phyloP scores from a whole-genome alignment of 1,140 invertebrate species.

The Lucilia sericata region DNA sequence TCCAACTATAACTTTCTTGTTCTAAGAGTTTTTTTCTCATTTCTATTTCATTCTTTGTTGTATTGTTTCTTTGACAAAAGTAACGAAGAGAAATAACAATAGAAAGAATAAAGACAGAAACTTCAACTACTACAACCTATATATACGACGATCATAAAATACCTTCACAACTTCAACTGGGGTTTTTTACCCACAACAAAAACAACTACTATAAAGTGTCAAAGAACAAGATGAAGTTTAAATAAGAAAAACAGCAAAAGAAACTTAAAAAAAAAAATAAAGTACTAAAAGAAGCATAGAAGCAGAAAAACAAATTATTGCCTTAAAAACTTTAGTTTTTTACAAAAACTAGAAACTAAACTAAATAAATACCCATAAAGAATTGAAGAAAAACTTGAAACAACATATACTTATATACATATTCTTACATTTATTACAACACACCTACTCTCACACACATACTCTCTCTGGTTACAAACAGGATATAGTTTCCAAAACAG shows the following conservation, averaged over 20 bases:
- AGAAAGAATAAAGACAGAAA: not conserved
- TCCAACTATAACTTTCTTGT: not conserved
- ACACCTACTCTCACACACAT: too few species aligned
- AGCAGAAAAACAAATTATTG: constrained; percentile 16
- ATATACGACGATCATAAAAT: not conserved
- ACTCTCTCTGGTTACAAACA: too few species aligned
- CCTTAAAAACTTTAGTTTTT: not conserved
- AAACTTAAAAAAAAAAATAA: not conserved
- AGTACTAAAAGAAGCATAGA: not conserved
- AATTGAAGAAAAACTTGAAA: too few species aligned
- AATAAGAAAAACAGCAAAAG: not conserved
- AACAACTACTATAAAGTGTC: not conserved
- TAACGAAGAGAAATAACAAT: not conserved
- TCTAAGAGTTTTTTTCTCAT: not conserved
- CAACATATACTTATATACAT: too few species aligned
- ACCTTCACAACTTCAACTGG: constrained; percentile 15
- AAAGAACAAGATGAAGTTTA: constrained; percentile 17
- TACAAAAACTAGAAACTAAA: too few species aligned
- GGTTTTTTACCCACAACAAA: not conserved
- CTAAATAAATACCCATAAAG: too few species aligned
- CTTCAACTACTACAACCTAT: not conserved
- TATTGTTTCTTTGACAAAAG: not conserved
- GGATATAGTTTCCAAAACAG: too few species aligned
- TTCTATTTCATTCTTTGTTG: not conserved
- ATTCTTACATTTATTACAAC: too few species aligned